These are phyloP conservation scores for Belonocnema kinseyi DNA, from an alignment of 1,140 invertebrate genomes.

Conservation along the genomic window DNA sequence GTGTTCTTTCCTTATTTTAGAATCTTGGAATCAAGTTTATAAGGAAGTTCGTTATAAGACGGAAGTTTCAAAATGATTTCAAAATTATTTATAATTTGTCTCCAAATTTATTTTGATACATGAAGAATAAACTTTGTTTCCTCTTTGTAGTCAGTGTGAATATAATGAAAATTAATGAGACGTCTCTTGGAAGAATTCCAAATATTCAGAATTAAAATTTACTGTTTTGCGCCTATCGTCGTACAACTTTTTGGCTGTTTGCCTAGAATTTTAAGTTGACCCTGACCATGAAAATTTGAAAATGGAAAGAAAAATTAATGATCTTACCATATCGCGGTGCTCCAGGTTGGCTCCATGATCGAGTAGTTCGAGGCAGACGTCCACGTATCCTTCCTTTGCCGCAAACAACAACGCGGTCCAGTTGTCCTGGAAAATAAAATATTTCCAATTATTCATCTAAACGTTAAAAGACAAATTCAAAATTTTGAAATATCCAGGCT, in stretches of 20 bases:
- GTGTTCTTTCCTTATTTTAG: too few relatives aligned
- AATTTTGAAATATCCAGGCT: too few relatives aligned
- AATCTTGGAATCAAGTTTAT: too few relatives aligned
- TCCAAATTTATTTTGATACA: too few relatives aligned
- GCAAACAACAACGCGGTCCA: constrained; percentile 95
- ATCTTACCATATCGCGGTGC: constrained; percentile 91
- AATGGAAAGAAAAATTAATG: constrained; percentile 34
- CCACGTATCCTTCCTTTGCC: constrained; percentile 90
- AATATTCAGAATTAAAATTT: neutral
- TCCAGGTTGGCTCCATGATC: constrained; percentile 93
- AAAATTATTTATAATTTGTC: too few relatives aligned
- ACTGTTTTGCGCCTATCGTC: neutral
- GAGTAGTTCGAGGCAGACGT: constrained; percentile 88
- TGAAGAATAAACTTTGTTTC: too few relatives aligned
- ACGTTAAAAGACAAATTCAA: too few relatives aligned
- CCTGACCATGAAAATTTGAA: neutral
- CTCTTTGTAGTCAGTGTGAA: constrained; percentile 31
- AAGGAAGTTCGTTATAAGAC: too few relatives aligned
- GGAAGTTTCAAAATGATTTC: too few relatives aligned
- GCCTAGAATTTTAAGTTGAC: neutral
- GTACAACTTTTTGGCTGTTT: neutral
- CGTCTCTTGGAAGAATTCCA: neutral
- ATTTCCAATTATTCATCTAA: neutral
- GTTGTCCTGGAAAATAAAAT: constrained; percentile 81
- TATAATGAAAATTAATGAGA: constrained; percentile 15